A percentile compares a stretch with the other conserved stretches of the same genome.
These are phyloP conservation scores for Anolis apletophallus DNA, from an alignment of 2,797 vertebrate species.

Conservation along the genomic window DNA sequence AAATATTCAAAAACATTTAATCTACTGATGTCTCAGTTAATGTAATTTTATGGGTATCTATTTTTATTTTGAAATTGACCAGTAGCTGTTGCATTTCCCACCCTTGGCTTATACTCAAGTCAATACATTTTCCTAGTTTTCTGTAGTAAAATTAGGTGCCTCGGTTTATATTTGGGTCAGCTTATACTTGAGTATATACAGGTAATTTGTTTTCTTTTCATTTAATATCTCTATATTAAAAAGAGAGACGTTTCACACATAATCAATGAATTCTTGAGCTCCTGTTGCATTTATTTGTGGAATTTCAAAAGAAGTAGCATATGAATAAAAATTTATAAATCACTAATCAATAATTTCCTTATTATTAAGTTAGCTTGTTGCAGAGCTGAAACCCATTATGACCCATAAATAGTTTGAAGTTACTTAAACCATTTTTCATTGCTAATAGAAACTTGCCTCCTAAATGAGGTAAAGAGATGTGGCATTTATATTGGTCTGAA, in stretches of 20 bases:
- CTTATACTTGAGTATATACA: no score
- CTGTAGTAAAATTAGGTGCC: no score
- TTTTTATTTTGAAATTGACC: no score
- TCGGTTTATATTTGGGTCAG: no score
- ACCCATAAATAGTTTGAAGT: conserved; percentile 59
- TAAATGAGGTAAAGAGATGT: not conserved
- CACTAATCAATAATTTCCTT: conserved; percentile 63
- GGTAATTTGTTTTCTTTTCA: conserved; percentile 19
- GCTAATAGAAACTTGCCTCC: not conserved
- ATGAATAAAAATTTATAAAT: conserved; percentile 67
- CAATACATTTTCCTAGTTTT: no score
- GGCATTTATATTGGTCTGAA: not conserved
- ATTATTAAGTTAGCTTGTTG: conserved; percentile 63
- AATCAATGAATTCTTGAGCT: conserved; percentile 52
- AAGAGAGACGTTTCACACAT: not conserved
- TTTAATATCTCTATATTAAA: conserved; percentile 23
- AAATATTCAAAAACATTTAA: no score
- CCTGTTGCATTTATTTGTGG: conserved; percentile 51
- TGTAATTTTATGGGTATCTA: no score
- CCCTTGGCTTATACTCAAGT: no score
- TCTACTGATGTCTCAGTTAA: no score
- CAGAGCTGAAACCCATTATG: conserved; percentile 62
- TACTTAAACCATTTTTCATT: not conserved
- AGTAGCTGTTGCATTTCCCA: no score
- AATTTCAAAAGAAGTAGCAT: conserved; percentile 57